phyloP scores from a whole-genome alignment of 1,140 invertebrate genomes.

The Magallana ariakensis region DNA sequence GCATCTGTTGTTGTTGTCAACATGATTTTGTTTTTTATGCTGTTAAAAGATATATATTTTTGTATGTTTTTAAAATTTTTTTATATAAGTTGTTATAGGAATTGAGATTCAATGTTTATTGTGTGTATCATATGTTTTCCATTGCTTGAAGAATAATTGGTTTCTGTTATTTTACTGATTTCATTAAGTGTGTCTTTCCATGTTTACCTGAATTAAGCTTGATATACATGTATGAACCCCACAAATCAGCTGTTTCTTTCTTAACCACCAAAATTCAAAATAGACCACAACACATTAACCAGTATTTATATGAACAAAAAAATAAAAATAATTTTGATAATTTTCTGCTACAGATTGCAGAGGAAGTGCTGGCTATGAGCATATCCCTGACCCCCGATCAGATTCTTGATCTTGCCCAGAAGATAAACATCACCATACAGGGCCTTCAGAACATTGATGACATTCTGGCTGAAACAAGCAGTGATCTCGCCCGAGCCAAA shows the following conservation, averaged over 20 bases:
- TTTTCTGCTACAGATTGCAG: constrained; percentile 70
- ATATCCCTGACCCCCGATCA: constrained; percentile 90
- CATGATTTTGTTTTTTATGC: background rate
- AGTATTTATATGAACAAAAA: no score
- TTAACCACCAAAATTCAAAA: no score
- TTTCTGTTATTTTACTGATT: no score
- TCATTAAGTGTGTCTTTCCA: no score
- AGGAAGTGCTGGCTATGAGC: constrained; percentile 82
- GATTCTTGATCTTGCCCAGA: constrained; percentile 89
- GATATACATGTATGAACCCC: no score
- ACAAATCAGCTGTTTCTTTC: no score
- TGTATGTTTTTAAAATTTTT: background rate
- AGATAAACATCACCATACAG: constrained; percentile 92
- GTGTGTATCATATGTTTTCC: no score
- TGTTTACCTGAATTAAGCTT: no score
- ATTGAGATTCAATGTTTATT: no score
- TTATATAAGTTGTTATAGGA: background rate
- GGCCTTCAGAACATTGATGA: constrained; percentile 93
- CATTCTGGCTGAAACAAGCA: constrained; percentile 91
- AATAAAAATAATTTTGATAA: no score
- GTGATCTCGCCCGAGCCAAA: constrained; percentile 88
- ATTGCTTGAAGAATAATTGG: no score
- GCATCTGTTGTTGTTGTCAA: background rate
- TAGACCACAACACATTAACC: no score
- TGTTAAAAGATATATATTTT: background rate